Base-by-base conservation (phyloP, 2,888 invertebrate species). In the Iphiclides podalirius region DNA sequence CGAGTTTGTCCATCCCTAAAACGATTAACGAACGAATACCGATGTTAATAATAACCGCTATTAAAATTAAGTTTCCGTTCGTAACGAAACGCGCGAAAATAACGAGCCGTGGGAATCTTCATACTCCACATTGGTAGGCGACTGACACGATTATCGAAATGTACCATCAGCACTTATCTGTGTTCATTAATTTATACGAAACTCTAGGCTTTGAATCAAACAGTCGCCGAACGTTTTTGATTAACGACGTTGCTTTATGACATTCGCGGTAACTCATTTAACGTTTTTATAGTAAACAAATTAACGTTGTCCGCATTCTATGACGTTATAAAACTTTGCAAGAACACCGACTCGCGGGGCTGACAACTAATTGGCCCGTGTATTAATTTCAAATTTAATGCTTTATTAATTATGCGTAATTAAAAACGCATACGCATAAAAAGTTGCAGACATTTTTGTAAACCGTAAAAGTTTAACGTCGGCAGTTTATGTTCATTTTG, bases 261-360 rank as follows among this genome's bases (percentile, higher is more conserved):
- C 7, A 11, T 13, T n/a, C 23, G 4, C 6, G 11, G 15, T 16
- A 38, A 37, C 15, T 23, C 34, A 14, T 34, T 31, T 35, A 12
- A 47, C 26, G 26, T 20, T 41, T 42, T 47, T 35, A 40, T 47
- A 23, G 12, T 35, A 40, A 47, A 47, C 35, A 40, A 47, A 40
- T 47, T 35, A 9, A 35, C 35, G 23, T 35, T 23, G 35, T 40
- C n/a, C n/a, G n/a, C n/a, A n/a, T n/a, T n/a, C n/a, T n/a, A n/a
- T n/a, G n/a, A n/a, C n/a, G n/a, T n/a, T n/a, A n/a, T n/a, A n/a
- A n/a, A n/a, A n/a, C n/a, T n/a, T n/a, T n/a, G n/a, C n/a, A n/a
- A n/a, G n/a, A n/a, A n/a, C n/a, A n/a, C n/a, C n/a, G n/a, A n/a
- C n/a, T n/a, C n/a, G n/a, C n/a, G n/a, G n/a, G n/a, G n/a, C n/a